A percentile compares a stretch with the other conserved stretches of the same genome.
Conservation (phyloP, 1,140 invertebrate species). For the Ceratoteleas bidentatus region DNA sequence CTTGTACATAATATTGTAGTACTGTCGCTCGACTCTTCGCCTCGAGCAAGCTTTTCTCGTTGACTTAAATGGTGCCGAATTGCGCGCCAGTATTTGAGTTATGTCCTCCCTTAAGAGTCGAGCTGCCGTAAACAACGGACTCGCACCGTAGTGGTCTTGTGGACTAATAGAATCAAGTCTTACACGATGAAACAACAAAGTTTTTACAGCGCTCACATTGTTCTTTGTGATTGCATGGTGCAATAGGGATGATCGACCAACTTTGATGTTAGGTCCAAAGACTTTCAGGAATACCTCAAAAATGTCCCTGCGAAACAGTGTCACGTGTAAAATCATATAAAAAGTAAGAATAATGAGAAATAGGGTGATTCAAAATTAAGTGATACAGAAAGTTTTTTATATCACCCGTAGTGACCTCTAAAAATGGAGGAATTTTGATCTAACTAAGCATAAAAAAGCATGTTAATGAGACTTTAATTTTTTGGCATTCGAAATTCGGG, state of each 20-base stretch:
- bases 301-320: no score
- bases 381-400: no score
- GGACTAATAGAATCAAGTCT: background rate
- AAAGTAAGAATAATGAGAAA: no score
- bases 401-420: no score
- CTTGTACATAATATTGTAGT: background rate
- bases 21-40: background rate
- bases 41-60: background rate
- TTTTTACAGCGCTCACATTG: background rate
- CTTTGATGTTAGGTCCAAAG: slow-evolving; percentile 4
- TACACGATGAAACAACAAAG: background rate
- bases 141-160: slow-evolving; percentile 6
- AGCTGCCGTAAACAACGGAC: slow-evolving; percentile 5
- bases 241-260: background rate
- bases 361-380: no score
- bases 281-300: background rate
- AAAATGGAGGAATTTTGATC: no score
- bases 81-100: background rate
- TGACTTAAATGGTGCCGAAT: background rate
- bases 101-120: background rate
- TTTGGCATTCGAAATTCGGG: no score
- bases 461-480: no score
- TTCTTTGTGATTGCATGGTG: slow-evolving; percentile 12
- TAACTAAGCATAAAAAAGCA: no score
- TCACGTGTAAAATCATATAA: no score